Evolutionary conservation across 2,888 invertebrate genomes (phyloP).

Genomic region (Tetragnatha montana): DNA sequence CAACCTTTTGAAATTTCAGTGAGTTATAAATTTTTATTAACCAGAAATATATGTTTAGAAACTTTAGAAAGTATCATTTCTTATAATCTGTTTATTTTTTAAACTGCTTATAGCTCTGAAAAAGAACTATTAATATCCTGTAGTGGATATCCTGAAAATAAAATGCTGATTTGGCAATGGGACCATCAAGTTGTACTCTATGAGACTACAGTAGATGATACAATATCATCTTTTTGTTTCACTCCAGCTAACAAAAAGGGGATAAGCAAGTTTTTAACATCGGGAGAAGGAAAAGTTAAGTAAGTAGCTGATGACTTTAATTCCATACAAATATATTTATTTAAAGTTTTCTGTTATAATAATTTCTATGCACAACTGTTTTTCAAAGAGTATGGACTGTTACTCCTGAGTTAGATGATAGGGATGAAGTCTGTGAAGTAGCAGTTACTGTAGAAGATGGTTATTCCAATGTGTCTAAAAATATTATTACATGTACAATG

Average conservation of each 20-base stretch:
- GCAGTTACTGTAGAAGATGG: slow-evolving; percentile 11
- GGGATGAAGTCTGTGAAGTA: slow-evolving; percentile 9
- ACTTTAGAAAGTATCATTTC: not conserved
- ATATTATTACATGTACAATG: slow-evolving; percentile 20
- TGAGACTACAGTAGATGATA: not conserved
- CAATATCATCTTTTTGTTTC: not conserved
- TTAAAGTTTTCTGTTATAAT: not conserved
- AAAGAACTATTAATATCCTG: slow-evolving; percentile 26
- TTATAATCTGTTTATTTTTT: not conserved
- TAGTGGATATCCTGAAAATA: slow-evolving; percentile 34
- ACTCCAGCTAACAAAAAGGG: slow-evolving; percentile 7
- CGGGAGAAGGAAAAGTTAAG: slow-evolving; percentile 30
- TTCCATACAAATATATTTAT: not conserved
- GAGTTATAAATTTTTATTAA: not conserved
- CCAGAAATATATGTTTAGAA: not conserved
- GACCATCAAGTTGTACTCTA: slow-evolving; percentile 3
- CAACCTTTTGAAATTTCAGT: slow-evolving; percentile 33
- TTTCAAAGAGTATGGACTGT: slow-evolving; percentile 30
- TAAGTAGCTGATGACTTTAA: slow-evolving; percentile 4
- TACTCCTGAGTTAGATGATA: not conserved
- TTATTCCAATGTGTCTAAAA: not conserved
- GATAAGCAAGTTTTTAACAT: slow-evolving; percentile 15
- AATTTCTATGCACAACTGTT: not conserved
- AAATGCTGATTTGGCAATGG: slow-evolving; percentile 33
- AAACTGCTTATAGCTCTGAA: slow-evolving; percentile 21